These are phyloP conservation scores for Epinotia bilunana DNA, from an alignment of 2,888 invertebrate species.

Conservation along the genomic window DNA sequence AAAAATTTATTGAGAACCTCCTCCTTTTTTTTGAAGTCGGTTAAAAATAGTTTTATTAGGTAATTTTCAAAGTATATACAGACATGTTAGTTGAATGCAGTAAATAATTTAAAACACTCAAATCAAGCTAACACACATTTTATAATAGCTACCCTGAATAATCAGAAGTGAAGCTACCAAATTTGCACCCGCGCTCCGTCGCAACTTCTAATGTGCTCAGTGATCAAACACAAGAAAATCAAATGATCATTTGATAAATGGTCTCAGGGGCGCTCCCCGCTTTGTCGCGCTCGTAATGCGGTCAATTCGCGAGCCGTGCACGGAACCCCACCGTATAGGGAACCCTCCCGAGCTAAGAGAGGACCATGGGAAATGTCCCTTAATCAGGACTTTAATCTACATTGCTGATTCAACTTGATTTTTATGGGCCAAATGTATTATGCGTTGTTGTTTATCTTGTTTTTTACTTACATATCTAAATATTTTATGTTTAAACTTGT, in stretches of 20 bases:
- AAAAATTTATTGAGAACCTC: too few species aligned
- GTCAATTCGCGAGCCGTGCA: constrained; percentile 64
- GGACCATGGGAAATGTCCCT: constrained; percentile 66
- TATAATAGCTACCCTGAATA: constrained; percentile 16
- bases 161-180: constrained; percentile 67
- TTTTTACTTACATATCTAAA: not conserved
- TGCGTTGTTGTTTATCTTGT: constrained; percentile 4
- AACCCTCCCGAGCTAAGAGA: constrained; percentile 16
- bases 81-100: too few species aligned
- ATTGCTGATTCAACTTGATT: constrained; percentile 41
- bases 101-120: not conserved
- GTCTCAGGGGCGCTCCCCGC: constrained; percentile 68
- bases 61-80: not conserved
- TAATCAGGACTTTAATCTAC: constrained; percentile 55
- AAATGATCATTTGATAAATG: constrained; percentile 86
- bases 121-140: not conserved
- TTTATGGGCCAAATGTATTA: constrained; percentile 24
- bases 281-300: constrained; percentile 73
- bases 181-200: constrained; percentile 60
- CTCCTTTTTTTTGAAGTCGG: too few species aligned
- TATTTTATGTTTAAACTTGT: not conserved
- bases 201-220: constrained; percentile 83
- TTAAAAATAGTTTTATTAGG: too few species aligned
- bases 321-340: constrained; percentile 11
- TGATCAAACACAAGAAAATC: constrained; percentile 86